Evolutionary conservation across 2,797 vertebrate species (phyloP), one percentile per base, ranked within the genome.

Genomic region (Rhabdomys pumilio): DNA sequence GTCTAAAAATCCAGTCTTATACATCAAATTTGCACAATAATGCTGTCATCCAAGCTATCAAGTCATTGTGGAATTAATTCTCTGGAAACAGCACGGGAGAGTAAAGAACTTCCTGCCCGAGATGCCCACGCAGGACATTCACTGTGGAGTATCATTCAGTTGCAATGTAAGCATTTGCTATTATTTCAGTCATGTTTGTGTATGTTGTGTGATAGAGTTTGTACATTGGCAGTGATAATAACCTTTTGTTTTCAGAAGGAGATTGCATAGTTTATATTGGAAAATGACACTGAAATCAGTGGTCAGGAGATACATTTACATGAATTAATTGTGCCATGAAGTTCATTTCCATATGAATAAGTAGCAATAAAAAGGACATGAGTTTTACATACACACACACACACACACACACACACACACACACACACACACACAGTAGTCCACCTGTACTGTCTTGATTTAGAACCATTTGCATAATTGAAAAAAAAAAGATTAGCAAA

Each of bases 201-300:
- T 13, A 67, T 26, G 15, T 73, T 75, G 59, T 81, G 80, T 61
- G 34, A 38, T 65, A 11, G 75, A 79, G 22, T 57, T 93, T 84
- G 76, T 61, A 34, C 9, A 0, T 41, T 83, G 44, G 19, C 41
- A 50, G 29, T 83, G 50, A 84, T 75, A 81, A 84, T 11, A 82
- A 15, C 17, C 3, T 50, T 44, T 93, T 38, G 41, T 38, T 12
- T 91, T 91, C 83, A 81, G 7, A 8, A 90, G 67, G 55, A 67
- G 31, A 87, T 29, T 38, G 11, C 22, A 19, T 63, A 24, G 82
- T 79, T 95, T 86, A 47, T 63, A 31, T 89, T 72, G 88, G 89
- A 95, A 92, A 85, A 12, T 41, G 41, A 94, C n/a, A 80, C 57
- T 84, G 41, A 92, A 97, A 92, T 29, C 41, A 79, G 31, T 53